These are phyloP conservation scores for Phoronis australis DNA, from an alignment of 2,888 invertebrate species.

Conservation along the genomic window DNA sequence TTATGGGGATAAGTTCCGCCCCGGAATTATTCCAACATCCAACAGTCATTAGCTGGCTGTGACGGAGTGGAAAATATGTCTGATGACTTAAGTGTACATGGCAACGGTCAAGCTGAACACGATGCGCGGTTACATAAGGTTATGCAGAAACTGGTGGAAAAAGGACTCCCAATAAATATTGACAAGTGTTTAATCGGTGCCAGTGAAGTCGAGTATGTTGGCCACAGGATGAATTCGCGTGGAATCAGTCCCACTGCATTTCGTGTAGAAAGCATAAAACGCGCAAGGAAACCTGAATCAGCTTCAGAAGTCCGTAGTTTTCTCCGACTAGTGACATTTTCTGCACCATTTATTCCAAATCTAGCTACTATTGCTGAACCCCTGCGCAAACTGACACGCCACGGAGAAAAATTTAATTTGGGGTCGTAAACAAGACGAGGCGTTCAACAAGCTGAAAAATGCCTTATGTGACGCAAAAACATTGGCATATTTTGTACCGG, in stretches of 20 bases:
- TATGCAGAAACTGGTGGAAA: constrained; percentile 9
- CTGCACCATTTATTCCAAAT: too few species aligned
- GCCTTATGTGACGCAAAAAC: constrained; percentile 5
- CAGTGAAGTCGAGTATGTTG: too few species aligned
- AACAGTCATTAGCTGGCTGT: constrained; percentile 8
- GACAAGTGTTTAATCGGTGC: constrained; percentile 17
- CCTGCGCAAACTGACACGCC: too few species aligned
- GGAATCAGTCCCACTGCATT: too few species aligned
- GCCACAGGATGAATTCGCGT: too few species aligned
- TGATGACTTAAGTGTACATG: constrained; percentile 21
- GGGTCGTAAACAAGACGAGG: too few species aligned
- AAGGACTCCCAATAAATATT: constrained; percentile 15
- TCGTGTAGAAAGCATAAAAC: constrained; percentile 12
- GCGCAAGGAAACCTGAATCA: constrained; percentile 11
- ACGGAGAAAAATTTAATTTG: too few species aligned
- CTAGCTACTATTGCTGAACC: too few species aligned
- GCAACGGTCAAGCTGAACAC: constrained; percentile 14
- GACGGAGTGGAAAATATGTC: constrained; percentile 16
- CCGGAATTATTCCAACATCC: constrained; percentile 19
- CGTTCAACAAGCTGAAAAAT: too few species aligned
- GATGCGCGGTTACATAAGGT: constrained; percentile 10
- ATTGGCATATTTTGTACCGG: constrained; percentile 11
- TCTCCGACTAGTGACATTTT: too few species aligned
- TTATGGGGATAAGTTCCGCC: constrained; percentile 18
- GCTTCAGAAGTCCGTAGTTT: too few species aligned